Evolutionary conservation across 2,113 vertebrate genomes (phyloP), one percentile per base, ranked within the genome.

Genomic region (Stegastes partitus): DNA sequence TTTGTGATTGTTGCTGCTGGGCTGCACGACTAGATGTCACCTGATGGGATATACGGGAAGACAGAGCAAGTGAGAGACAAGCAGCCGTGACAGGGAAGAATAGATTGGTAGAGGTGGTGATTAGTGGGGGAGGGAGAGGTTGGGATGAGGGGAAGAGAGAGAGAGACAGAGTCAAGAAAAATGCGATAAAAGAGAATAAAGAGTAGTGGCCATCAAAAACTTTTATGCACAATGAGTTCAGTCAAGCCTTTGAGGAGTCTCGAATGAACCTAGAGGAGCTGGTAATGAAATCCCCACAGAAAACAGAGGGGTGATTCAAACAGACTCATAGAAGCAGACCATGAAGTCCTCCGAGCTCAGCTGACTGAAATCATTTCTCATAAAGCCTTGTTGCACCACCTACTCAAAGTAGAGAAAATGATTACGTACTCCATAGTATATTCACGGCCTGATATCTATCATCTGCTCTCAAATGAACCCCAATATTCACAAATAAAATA

Each of bases 1-100:
- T 75, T 61, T 93, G 91, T 69, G 88, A 89, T 93, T 71, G 96
- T 79, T 79, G 94, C 91, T 82, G 94, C 91, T 96, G 96, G 85
- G 95, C 95, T 50, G 94, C 94, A 86, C 96, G 96, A 86, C 93
- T 95, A 7, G 95, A 95, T 58, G 96, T 94, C 94, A 96, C 96
- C 96, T 97, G 93, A 68, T 51, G 74, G 55, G 21, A 50, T 51
- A 9, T 25, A 22, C 57, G n/a, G 47, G 15, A 72, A 39, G 28
- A 66, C 53, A 61, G 31, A 75, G 77, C 31, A 45, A 66, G 49
- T 65, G 47, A 62, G 15, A 25, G 57, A 37, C 56, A 59, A 39
- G 4, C 57, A 65, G 28, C 1, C 65, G 53, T 77, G 71, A 53
- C 42, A 74, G 31, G 15, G 34, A 22, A 25, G 25, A 62, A 42